Conservation (phyloP, 2,113 vertebrate species). For the Pycnonotus jocosus region DNA sequence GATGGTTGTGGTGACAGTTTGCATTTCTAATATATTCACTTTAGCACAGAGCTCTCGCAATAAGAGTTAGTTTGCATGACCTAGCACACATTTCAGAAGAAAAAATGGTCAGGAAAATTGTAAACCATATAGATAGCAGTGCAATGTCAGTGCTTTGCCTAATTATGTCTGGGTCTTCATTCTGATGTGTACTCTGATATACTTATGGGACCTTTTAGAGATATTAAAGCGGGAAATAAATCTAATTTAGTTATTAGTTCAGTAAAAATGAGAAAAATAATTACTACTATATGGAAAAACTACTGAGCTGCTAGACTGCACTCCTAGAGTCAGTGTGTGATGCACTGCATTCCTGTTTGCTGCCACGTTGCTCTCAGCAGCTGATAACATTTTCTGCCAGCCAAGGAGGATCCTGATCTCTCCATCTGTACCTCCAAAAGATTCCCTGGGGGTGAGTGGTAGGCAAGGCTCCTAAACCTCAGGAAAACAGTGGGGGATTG, state of each 20-base stretch:
- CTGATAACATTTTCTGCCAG: neutral
- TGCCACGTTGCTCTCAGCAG: neutral
- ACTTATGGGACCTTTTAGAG: neutral
- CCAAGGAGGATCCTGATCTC: neutral
- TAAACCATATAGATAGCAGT: neutral
- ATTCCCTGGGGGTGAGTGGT: neutral
- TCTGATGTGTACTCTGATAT: neutral
- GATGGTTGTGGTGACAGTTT: constrained; percentile 46
- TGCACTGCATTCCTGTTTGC: neutral
- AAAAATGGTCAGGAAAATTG: constrained; percentile 1
- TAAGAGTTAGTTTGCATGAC: constrained; percentile 1
- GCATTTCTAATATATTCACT: constrained; percentile 37
- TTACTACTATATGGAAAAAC: neutral
- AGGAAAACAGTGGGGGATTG: neutral
- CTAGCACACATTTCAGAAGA: neutral
- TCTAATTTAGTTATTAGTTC: neutral
- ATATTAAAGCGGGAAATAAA: constrained; percentile 6
- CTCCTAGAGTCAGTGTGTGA: neutral
- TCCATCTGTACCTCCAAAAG: neutral
- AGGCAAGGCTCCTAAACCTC: neutral
- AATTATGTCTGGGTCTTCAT: neutral
- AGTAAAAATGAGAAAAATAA: neutral
- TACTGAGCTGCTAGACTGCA: neutral
- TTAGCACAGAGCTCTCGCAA: neutral
- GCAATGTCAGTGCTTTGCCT: neutral